Evolutionary conservation across 2,113 vertebrate genomes (phyloP), one percentile per base, ranked within the genome.

Genomic region (Octodon degus): DNA sequence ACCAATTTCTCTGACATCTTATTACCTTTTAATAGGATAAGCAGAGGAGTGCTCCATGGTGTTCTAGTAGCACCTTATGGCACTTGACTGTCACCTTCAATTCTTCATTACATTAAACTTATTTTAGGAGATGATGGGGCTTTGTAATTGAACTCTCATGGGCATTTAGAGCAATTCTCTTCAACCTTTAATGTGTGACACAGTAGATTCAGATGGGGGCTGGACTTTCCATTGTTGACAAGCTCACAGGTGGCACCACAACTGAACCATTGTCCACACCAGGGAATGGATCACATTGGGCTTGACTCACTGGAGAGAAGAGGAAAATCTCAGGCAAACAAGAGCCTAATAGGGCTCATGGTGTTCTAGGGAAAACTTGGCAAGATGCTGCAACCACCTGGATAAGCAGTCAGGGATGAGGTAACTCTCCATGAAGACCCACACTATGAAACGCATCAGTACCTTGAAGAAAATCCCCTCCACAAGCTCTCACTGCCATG

Each of bases 351-450:
- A 92, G 93, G 92, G 86, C 89, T 95, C 89, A 60, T 55, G 89
- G 37, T 95, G 95, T 93, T 97, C 95, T 92, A 34, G 92, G 95
- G 96, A 94, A 95, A 68, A 96, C 92, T 92, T 97, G 97, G 96
- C 96, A 87, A 87, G 95, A 58, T 89, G 16, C 34, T 58, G 43
- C 86, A 81, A 74, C 72, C 97, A 97, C 95, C 97, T 97, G 97
- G 89, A 95, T 88, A 96, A 97, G 95, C 95, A 96, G 47, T 65
- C 86, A 60, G 11, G 60, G 86, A 91, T 97, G 97, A 98, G 53
- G 89, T 97, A 90, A 97, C 79, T 87, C 58, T 91, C 89, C 74
- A 9, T 4, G 82, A 19, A 86, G 92, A 62, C 84, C 50, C 79
- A 7, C 14, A 89, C 95, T 93, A 86, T 92, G 97, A 91, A 92